Evolutionary conservation across 2,113 vertebrate genomes (phyloP).

Genomic region (Neolamprologus falcicula): DNA sequence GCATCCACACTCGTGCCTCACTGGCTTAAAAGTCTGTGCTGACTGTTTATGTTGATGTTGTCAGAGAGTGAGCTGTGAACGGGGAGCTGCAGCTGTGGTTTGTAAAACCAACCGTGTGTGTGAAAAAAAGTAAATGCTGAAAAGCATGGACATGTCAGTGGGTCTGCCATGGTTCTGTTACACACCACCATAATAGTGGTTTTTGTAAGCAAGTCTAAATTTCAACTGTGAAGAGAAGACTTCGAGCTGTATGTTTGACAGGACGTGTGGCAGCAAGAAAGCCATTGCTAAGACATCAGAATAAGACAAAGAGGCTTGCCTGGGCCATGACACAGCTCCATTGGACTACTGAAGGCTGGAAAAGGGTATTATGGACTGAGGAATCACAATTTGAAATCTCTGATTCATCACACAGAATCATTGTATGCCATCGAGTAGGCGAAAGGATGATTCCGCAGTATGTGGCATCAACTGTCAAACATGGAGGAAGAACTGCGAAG

Average conservation of each 20-base stretch:
- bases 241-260: not conserved
- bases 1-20: not conserved
- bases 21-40: not conserved
- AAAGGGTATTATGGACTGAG: not conserved
- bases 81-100: not conserved
- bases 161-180: not conserved
- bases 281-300: not conserved
- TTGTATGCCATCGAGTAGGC: not conserved
- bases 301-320: not conserved
- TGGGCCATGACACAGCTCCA: not conserved
- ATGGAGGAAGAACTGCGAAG: not conserved
- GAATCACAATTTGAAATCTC: not conserved
- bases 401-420: not conserved
- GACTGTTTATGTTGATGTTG: not conserved
- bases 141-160: not conserved
- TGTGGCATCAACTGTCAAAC: not conserved
- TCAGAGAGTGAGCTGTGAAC: not conserved
- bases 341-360: not conserved
- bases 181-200: not conserved
- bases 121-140: not conserved
- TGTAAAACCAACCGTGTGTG: not conserved
- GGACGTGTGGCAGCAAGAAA: not conserved
- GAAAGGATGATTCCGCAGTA: not conserved
- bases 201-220: not conserved
- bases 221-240: not conserved